A percentile compares a stretch with the other conserved stretches of the same genome.
These are phyloP conservation scores for Sebastes trivittatus DNA, from an alignment of 2,797 vertebrate genomes.

Conservation along the genomic window DNA sequence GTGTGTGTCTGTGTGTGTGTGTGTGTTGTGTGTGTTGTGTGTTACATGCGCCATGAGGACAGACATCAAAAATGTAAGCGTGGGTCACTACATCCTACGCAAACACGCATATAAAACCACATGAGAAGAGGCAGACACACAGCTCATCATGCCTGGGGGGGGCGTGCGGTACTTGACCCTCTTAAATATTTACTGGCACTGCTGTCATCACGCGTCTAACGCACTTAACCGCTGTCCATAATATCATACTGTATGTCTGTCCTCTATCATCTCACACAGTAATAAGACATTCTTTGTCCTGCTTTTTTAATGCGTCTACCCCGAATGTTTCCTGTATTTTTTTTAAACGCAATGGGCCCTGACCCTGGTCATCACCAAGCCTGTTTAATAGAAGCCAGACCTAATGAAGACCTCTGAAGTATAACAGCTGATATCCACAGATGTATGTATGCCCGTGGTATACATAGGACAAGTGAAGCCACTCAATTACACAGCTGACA, in stretches of 20 bases:
- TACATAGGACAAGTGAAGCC: slow-evolving; percentile 30
- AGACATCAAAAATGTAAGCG: slow-evolving; percentile 23
- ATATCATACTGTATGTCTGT: slow-evolving; percentile 12
- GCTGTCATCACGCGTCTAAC: slow-evolving; percentile 56
- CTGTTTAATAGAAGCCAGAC: background rate
- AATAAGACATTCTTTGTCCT: background rate
- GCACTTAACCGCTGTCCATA: slow-evolving; percentile 24
- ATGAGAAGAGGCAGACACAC: slow-evolving; percentile 15
- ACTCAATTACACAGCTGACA: slow-evolving; percentile 63
- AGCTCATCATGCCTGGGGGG: slow-evolving; percentile 35
- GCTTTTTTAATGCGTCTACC: background rate
- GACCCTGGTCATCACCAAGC: background rate
- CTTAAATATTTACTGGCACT: slow-evolving; percentile 77
- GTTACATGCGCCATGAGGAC: slow-evolving; percentile 15
- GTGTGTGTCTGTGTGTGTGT: slow-evolving; percentile 24
- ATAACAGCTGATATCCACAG: slow-evolving; percentile 38
- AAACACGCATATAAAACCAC: slow-evolving; percentile 42
- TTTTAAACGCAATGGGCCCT: background rate
- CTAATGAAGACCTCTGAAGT: slow-evolving; percentile 48
- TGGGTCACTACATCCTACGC: slow-evolving; percentile 26
- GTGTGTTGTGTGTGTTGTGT: slow-evolving; percentile 15
- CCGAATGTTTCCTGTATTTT: slow-evolving; percentile 6
- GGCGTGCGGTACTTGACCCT: slow-evolving; percentile 65
- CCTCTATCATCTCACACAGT: background rate
- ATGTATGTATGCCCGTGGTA: slow-evolving; percentile 21